These are phyloP conservation scores for Rissa tridactyla DNA, from an alignment of 2,113 vertebrate genomes.

Conservation along the genomic window DNA sequence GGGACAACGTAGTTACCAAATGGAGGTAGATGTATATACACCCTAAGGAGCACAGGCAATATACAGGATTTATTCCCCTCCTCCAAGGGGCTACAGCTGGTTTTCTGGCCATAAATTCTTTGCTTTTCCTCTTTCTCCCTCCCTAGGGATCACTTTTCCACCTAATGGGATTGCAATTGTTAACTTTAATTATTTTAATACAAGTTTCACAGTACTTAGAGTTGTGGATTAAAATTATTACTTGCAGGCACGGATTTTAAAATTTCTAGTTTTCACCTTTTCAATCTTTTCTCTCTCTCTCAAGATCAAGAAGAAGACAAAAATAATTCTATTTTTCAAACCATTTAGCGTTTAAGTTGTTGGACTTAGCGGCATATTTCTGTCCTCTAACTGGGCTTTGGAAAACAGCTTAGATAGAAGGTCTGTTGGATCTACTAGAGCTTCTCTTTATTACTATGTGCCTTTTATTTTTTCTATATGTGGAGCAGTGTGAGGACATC, in stretches of 20 bases:
- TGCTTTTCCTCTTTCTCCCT: not conserved
- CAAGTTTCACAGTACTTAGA: not conserved
- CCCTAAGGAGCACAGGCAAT: fast-evolving
- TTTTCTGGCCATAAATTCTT: not conserved
- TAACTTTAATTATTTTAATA: not conserved
- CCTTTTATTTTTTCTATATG: not conserved
- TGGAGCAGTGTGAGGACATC: fast-evolving
- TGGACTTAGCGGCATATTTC: not conserved
- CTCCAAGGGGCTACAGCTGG: not conserved
- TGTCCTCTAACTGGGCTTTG: not conserved
- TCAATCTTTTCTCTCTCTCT: not conserved
- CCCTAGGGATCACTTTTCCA: not conserved
- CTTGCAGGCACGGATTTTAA: not conserved
- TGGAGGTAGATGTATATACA: not conserved
- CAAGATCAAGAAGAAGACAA: not conserved
- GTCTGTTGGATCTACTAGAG: not conserved
- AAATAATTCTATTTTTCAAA: not conserved
- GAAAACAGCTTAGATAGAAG: not conserved
- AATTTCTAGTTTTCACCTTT: not conserved
- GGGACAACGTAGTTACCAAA: not conserved
- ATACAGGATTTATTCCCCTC: not conserved
- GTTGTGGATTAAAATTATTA: not conserved
- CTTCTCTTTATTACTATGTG: not conserved
- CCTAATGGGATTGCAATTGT: not conserved
- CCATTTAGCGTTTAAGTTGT: not conserved